Conservation (phyloP, 2,888 invertebrate genomes). For the Caenorhabditis sp. region DNA sequence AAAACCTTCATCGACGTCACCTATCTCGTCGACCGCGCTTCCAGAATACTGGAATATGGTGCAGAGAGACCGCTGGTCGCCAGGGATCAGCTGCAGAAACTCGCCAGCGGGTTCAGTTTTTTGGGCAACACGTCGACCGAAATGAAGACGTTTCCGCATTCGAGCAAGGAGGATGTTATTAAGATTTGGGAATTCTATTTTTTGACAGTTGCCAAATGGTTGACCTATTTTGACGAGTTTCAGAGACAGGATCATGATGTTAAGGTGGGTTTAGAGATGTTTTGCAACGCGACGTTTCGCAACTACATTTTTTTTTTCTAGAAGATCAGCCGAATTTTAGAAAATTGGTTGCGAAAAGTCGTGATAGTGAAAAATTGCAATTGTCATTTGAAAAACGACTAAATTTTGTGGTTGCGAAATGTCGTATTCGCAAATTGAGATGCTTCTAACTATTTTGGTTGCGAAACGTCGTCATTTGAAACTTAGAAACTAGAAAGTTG, state of each 20-base stretch:
- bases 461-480: no score
- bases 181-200: conserved; percentile 52
- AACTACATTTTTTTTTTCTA: no score
- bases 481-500: no score
- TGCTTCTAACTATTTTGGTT: no score
- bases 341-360: no score
- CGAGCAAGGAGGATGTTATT: conserved; percentile 30
- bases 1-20: conserved; percentile 38
- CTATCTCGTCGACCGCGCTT: conserved; percentile 5
- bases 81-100: conserved; percentile 26
- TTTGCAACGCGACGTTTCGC: no score
- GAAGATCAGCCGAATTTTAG: no score
- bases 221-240: conserved; percentile 51
- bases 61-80: conserved; percentile 8
- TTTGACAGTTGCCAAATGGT: conserved; percentile 38
- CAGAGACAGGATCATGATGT: conserved; percentile 18
- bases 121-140: conserved; percentile 12
- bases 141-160: conserved; percentile 17
- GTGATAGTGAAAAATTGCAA: no score
- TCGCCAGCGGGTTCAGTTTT: conserved; percentile 30
- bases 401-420: no score
- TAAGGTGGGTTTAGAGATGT: conserved; percentile 17
- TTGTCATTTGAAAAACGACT: no score
- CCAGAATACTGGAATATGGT: conserved; percentile 11
- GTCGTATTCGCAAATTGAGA: no score